Evolutionary conservation across 2,113 vertebrate genomes (phyloP), one percentile per base, ranked within the genome.

Genomic region (Crotalus viridis): DNA sequence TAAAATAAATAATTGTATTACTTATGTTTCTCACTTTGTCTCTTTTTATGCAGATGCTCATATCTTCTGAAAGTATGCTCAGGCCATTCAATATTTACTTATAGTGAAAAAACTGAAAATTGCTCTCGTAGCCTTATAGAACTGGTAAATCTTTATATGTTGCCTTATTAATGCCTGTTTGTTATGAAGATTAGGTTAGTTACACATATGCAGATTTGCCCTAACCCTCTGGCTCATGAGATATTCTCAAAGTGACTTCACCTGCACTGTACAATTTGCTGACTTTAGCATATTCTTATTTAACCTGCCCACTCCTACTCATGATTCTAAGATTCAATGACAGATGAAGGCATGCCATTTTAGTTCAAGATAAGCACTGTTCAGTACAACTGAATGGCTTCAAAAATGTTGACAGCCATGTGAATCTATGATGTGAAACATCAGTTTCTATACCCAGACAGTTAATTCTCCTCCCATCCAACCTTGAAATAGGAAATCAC

Each of bases 171-270:
- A 13, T 55, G 22, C 12, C 15, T 55, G 51, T 15, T 85, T 43
- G n/a, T 19, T 55, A 91, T 43, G 69, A 33, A 91, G 26, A 91
- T 85, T 91, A 91, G 39, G 64, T 55, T 91, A 52, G 85, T 91
- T 85, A 55, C 28, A 85, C 64, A 43, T 85, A 56, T 91, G 88
- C 54, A 54, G 74, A 89, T 85, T 59, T 55, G 55, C 61, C 87
- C n/a, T n/a, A 43, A 9, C n/a, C 89, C 89, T 90, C 89, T 54
- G 64, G 10, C 64, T 81, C 89, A 22, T 24, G 46, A 54, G 33
- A 52, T 24, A 55, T 46, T 92, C 55, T 33, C 87, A 92, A 88
- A 61, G 81, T 33, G 6, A 43, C 3, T 92, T 93, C 12, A 91
- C 0, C 69, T 91, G 88, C 2, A 88, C 55, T 0, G 1, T 92